Evolutionary conservation across 2,797 vertebrate species (phyloP).

Genomic region (Streptopelia turtur): DNA sequence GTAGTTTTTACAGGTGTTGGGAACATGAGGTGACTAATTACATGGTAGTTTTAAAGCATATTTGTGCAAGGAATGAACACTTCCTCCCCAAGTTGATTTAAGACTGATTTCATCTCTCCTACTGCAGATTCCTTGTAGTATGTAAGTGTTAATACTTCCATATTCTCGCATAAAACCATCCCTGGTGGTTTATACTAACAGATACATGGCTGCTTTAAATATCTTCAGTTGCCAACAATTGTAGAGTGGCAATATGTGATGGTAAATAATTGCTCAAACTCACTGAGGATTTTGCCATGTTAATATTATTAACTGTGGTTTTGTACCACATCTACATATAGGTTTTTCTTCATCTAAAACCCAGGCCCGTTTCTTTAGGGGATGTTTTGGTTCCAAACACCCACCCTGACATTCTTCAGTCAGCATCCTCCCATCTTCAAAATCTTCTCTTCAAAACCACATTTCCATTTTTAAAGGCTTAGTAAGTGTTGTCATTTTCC

Average conservation of each 20-base stretch:
- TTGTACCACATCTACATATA: not conserved
- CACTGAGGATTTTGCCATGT: not conserved
- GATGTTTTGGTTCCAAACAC: not conserved
- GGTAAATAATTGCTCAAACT: not conserved
- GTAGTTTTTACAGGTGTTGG: slow-evolving; percentile 5
- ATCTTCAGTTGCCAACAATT: not conserved
- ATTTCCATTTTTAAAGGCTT: not conserved
- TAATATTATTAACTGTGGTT: fast-evolving
- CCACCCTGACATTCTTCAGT: not conserved
- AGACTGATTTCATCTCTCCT: slow-evolving; percentile 1
- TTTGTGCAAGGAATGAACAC: not conserved
- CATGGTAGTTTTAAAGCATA: not conserved
- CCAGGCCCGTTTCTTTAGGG: not conserved
- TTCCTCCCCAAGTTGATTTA: not conserved
- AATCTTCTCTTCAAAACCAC: not conserved
- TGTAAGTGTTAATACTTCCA: not conserved
- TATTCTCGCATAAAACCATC: not conserved
- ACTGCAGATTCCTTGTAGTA: not conserved
- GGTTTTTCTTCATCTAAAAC: not conserved
- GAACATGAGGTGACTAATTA: not conserved
- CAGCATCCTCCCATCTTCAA: not conserved
- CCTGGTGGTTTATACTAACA: not conserved
- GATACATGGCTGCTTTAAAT: not conserved
- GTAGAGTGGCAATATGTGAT: not conserved
- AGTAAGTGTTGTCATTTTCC: not conserved